These are phyloP conservation scores for Neodiprion fabricii DNA, from an alignment of 1,140 invertebrate genomes.

Conservation along the genomic window DNA sequence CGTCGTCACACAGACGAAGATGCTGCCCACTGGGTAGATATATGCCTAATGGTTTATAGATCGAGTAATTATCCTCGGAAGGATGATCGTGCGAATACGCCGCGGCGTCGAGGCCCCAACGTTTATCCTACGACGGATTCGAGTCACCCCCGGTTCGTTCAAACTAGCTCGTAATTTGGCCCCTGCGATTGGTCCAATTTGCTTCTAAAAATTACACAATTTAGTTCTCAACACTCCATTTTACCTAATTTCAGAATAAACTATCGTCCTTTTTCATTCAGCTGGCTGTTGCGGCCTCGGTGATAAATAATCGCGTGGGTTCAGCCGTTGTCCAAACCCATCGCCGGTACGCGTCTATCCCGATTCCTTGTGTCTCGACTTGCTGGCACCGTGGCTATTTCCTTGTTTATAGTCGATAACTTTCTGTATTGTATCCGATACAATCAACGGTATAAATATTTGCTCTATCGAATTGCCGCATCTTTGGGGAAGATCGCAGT, in stretches of 20 bases:
- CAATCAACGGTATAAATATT: constrained; percentile 6
- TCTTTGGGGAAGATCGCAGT: neutral
- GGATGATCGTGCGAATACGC: neutral
- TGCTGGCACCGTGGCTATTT: neutral
- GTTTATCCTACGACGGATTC: too few relatives aligned
- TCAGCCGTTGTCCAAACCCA: neutral
- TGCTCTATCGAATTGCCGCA: neutral
- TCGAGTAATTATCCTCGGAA: neutral
- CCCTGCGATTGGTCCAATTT: too few relatives aligned
- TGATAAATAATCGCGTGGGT: neutral
- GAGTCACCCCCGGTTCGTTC: too few relatives aligned
- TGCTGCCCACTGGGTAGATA: neutral
- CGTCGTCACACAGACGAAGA: neutral
- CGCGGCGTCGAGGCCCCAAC: too few relatives aligned
- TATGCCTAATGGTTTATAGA: neutral
- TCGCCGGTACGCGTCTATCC: neutral
- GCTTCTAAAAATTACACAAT: too few relatives aligned
- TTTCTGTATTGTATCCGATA: neutral
- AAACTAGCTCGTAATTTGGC: too few relatives aligned
- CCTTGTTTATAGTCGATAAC: constrained; percentile 3
- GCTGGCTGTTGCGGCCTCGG: neutral
- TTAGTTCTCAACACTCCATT: too few relatives aligned
- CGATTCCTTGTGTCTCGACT: neutral
- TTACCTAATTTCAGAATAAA: too few relatives aligned
- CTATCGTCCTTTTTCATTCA: neutral